Conservation (phyloP, 2,888 invertebrate species). For the Argyra leucocephala region DNA sequence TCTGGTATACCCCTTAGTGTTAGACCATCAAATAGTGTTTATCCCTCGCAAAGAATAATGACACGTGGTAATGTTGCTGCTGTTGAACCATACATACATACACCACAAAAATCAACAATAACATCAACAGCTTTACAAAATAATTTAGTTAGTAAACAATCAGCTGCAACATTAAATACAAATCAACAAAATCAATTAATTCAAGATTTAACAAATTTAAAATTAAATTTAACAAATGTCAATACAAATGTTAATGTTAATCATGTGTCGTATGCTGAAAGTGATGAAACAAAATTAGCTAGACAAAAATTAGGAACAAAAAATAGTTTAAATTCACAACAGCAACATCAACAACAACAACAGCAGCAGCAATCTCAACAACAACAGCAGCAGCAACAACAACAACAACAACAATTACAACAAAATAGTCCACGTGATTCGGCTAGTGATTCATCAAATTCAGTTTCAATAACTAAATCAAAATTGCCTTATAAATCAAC, state of each 20-base stretch:
- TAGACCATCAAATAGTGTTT: constrained; percentile 32
- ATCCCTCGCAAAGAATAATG: constrained; percentile 38
- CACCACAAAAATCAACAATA: constrained; percentile 55
- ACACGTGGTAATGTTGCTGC: constrained; percentile 74
- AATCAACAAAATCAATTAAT: constrained; percentile 42
- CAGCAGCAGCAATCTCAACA: constrained; percentile 32
- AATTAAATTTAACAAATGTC: constrained; percentile 31
- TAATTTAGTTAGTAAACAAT: constrained; percentile 35
- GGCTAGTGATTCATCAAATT: constrained; percentile 21
- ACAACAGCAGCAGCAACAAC: no score
- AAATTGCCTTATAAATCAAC: constrained; percentile 86
- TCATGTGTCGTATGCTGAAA: constrained; percentile 48
- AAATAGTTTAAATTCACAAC: constrained; percentile 22
- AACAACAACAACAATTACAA: constrained; percentile 35
- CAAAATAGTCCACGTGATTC: constrained; percentile 27
- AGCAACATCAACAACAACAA: constrained; percentile 27
- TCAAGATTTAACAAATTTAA: constrained; percentile 40
- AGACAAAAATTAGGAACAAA: constrained; percentile 36
- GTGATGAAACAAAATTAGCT: constrained; percentile 45
- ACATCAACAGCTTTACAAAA: constrained; percentile 42
- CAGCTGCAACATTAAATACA: constrained; percentile 39
- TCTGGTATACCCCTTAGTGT: constrained; percentile 25
- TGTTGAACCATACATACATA: constrained; percentile 79
- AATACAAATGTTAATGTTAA: constrained; percentile 47
- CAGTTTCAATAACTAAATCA: constrained; percentile 67